phyloP scores from a whole-genome alignment of 1,140 invertebrate species.

The Scaptomyza hsui region DNA sequence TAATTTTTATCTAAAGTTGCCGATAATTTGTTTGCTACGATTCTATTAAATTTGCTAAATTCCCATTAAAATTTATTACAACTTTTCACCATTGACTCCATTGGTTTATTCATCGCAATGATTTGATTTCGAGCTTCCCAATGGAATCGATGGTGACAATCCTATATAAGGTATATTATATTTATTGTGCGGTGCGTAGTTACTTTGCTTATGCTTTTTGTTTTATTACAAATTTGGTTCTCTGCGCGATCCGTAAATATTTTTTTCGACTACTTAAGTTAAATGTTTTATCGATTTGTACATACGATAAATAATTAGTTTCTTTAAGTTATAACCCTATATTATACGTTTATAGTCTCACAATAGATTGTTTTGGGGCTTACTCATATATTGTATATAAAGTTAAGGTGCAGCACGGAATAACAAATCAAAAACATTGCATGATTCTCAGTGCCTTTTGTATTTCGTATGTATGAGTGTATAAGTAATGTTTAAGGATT shows the following conservation, averaged over 20 bases:
- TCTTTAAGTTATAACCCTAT: slow-evolving; percentile 58
- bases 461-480: slow-evolving; percentile 9
- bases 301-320: slow-evolving; percentile 67
- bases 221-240: slow-evolving; percentile 73
- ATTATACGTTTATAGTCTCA: slow-evolving; percentile 69
- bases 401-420: slow-evolving; percentile 42
- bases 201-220: slow-evolving; percentile 33
- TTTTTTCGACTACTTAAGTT: slow-evolving; percentile 67
- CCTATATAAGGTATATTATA: slow-evolving; percentile 31
- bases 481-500: slow-evolving; percentile 31
- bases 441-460: slow-evolving; percentile 21
- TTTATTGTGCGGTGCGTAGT: slow-evolving; percentile 70
- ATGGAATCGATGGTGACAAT: slow-evolving; percentile 18
- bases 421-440: slow-evolving; percentile 25
- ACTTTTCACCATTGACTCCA: slow-evolving; percentile 20
- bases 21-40: slow-evolving; percentile 45
- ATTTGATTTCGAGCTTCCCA: not conserved
- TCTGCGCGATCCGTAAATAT: slow-evolving; percentile 58
- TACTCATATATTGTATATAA: slow-evolving; percentile 48
- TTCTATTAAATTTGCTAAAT: slow-evolving; percentile 76
- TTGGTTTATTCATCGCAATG: not conserved
- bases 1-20: slow-evolving; percentile 61
- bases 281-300: slow-evolving; percentile 65
- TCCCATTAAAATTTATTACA: slow-evolving; percentile 50
- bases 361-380: slow-evolving; percentile 70